Evolutionary conservation across 2,797 vertebrate genomes (phyloP).

Genomic region (Lepus oiostolus): DNA sequence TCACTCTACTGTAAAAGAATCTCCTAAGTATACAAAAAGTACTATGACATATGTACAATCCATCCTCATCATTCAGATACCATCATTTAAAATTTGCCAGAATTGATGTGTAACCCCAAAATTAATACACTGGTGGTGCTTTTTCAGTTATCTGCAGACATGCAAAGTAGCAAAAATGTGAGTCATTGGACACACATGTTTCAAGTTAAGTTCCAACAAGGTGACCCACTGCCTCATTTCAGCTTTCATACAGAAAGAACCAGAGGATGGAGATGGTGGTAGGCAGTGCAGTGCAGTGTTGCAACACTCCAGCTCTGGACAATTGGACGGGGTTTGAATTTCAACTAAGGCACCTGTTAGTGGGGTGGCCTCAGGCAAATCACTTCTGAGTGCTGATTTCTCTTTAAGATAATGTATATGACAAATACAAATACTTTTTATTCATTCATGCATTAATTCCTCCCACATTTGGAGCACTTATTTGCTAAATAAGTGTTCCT

Average conservation of each 20-base stretch:
- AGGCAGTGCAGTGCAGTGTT: neutral
- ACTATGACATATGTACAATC: neutral
- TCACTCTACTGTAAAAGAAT: neutral
- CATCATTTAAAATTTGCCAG: neutral
- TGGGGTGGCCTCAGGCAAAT: neutral
- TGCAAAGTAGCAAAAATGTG: neutral
- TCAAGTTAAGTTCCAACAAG: neutral
- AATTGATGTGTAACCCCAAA: neutral
- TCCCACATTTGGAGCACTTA: neutral
- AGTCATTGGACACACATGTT: neutral
- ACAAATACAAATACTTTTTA: too few species aligned
- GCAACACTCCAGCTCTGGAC: neutral
- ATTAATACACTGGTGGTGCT: neutral
- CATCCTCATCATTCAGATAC: constrained; percentile 8
- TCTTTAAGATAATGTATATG: neutral
- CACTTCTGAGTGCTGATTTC: constrained; percentile 22
- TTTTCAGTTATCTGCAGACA: constrained; percentile 13
- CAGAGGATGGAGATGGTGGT: neutral
- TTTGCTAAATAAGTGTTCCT: constrained; percentile 19
- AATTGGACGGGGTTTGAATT: neutral
- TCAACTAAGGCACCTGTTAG: neutral
- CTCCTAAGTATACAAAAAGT: constrained; percentile 25
- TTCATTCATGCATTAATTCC: neutral
- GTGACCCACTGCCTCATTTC: neutral
- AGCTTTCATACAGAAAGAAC: neutral